Evolutionary conservation across 2,797 vertebrate species (phyloP), one percentile per base, ranked within the genome.

Genomic region (Typhlichthys eigenmanni): DNA sequence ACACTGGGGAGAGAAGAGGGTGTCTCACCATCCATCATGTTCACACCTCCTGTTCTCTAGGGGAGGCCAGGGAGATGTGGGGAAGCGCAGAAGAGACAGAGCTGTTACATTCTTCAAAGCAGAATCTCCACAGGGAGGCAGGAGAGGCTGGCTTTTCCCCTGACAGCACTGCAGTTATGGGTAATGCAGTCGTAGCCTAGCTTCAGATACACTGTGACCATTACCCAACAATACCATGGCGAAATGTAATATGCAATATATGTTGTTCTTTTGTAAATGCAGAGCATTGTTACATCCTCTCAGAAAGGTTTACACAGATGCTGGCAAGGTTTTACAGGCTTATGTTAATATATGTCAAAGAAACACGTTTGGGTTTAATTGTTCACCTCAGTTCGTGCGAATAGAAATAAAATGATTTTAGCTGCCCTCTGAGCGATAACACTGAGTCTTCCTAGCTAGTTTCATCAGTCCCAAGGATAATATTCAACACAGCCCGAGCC

Each of bases 61-160:
- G 62, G 51, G 48, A 62, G n/a, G 55, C 9, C 11, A 56, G 6
- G 46, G 9, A 5, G 13, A 43, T 46, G 16, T 13, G 4, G 17
- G 34, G 2, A 43, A 29, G 17, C 5, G 45, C 10, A 17, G 11
- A 16, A 4, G 16, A 32, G 24, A 19, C 13, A 19, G 24, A 10
- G 16, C 6, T 24, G 14, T 53, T 53, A 4, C 24, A 24, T 53
- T 6, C 38, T 43, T 43, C 7, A 43, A 43, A 43, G 24, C 52
- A 60, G n/a, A 58, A n/a, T 51, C 62, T 76, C 81, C 81, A 80
- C 74, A 70, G 70, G 76, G 78, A 76, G 86, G 81, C 72, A 70
- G 74, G 38, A 74, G 74, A 79, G 66, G 29, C 38, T 43, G 38
- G 1, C 7, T 43, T 43, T 43, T 43, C 38, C 38, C 38, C 9